Conservation (phyloP, 2,888 invertebrate genomes). For the Maniola hyperantus region DNA sequence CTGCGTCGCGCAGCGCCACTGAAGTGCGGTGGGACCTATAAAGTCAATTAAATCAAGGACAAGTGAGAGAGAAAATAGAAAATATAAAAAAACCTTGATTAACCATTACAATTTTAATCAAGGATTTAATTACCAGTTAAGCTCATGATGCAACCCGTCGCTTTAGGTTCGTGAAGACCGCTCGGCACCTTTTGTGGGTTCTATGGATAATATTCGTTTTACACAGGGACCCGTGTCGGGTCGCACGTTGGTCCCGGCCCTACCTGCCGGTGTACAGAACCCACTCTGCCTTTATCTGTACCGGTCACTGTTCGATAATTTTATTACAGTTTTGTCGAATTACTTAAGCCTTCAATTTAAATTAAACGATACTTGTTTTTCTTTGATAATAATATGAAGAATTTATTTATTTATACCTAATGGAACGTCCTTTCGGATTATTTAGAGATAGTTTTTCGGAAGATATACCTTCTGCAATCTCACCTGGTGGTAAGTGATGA, state of each 20-base stretch:
- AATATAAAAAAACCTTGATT: too few species aligned
- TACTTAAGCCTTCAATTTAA: constrained; percentile 77
- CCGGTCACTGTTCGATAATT: constrained; percentile 79
- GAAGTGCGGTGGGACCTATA: too few species aligned
- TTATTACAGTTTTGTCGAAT: constrained; percentile 81
- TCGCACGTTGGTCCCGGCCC: constrained; percentile 43
- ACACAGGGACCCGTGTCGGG: constrained; percentile 72
- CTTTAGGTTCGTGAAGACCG: constrained; percentile 63
- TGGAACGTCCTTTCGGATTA: constrained; percentile 20
- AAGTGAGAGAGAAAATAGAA: too few species aligned
- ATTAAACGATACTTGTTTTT: constrained; percentile 75
- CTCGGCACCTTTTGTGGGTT: constrained; percentile 79
- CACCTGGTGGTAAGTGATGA: too few species aligned
- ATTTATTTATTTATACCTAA: constrained; percentile 49
- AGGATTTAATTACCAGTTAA: constrained; percentile 23
- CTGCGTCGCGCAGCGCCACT: too few species aligned
- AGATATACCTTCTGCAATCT: too few species aligned
- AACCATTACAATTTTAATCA: background rate
- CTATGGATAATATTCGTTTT: constrained; percentile 77
- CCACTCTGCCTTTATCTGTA: constrained; percentile 60
- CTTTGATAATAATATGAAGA: constrained; percentile 73
- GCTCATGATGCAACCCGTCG: constrained; percentile 50
- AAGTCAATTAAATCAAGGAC: too few species aligned
- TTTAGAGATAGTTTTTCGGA: too few species aligned
- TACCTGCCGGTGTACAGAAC: constrained; percentile 57